phyloP scores from a whole-genome alignment of 2,797 vertebrate species.

The Malurus leucopterus region DNA sequence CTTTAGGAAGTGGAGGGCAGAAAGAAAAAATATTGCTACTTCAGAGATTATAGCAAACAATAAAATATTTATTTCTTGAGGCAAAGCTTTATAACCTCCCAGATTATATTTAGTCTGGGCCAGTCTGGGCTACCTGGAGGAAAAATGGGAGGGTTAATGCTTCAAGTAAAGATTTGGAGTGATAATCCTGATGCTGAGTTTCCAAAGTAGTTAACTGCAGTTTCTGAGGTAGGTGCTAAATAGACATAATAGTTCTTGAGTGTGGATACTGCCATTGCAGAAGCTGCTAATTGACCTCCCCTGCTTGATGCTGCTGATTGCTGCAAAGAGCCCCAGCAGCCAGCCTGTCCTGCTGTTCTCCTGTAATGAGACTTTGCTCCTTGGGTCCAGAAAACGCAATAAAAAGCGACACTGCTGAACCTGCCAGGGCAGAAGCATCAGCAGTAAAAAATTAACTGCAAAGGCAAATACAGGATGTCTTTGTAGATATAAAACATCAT shows the following conservation, averaged over 20 bases:
- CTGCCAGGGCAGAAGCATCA: background rate
- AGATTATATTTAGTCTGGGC: background rate
- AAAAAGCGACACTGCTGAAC: background rate
- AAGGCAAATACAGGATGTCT: background rate
- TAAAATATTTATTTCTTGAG: background rate
- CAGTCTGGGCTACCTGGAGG: background rate
- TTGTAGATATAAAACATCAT: background rate
- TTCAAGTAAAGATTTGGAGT: background rate
- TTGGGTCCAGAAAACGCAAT: background rate
- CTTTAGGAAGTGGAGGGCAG: background rate
- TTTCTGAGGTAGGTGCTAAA: background rate
- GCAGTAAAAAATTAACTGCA: background rate
- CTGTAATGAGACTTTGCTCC: background rate
- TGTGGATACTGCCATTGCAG: background rate
- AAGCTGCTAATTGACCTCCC: constrained; percentile 8
- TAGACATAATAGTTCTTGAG: background rate
- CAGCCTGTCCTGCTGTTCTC: background rate
- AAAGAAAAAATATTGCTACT: background rate
- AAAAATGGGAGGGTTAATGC: background rate
- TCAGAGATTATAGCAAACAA: background rate
- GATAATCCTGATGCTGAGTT: background rate
- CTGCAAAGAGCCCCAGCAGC: background rate
- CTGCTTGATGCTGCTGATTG: background rate
- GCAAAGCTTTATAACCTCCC: background rate
- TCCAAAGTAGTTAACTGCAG: background rate